A percentile compares a stretch with the other conserved stretches of the same genome.
Evolutionary conservation across 1,140 invertebrate genomes (phyloP).

Genomic region (Formica selysi): DNA sequence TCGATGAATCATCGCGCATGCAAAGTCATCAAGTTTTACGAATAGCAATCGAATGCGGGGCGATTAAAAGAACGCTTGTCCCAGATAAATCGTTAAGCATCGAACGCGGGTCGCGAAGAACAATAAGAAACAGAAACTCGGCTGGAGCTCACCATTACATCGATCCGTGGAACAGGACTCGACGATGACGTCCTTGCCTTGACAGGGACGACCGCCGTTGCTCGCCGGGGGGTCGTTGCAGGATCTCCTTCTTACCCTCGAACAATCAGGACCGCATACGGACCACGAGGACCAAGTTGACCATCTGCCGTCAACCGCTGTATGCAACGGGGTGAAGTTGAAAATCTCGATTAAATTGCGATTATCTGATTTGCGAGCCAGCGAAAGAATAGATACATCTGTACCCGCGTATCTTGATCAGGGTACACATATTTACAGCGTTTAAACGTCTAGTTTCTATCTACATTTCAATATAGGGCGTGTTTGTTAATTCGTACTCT

Average conservation of each 20-base stretch:
- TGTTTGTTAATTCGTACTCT: constrained; percentile 1
- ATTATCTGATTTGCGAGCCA: constrained; percentile 63
- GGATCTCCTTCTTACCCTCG: constrained; percentile 91
- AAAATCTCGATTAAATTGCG: constrained; percentile 74
- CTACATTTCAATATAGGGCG: constrained; percentile 1
- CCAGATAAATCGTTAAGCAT: constrained; percentile 67
- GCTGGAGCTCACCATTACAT: constrained; percentile 83
- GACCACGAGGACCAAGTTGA: constrained; percentile 95
- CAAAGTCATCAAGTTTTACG: constrained; percentile 50
- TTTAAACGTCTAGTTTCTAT: neutral
- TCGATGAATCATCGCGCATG: constrained; percentile 48
- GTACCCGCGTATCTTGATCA: constrained; percentile 21
- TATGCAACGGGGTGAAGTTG: constrained; percentile 61
- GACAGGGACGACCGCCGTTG: constrained; percentile 89
- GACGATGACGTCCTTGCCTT: constrained; percentile 89
- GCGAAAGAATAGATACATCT: constrained; percentile 47
- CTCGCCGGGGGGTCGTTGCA: constrained; percentile 91
- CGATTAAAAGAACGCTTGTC: constrained; percentile 49
- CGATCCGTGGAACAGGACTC: constrained; percentile 86
- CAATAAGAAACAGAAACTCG: constrained; percentile 61
- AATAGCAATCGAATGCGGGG: constrained; percentile 36
- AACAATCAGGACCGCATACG: constrained; percentile 94
- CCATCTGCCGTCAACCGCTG: constrained; percentile 90
- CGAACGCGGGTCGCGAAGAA: constrained; percentile 51
- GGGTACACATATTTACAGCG: neutral